Percentiles rank a stretch among this genome's conserved stretches.
Evolutionary conservation across 2,113 vertebrate species (phyloP).

Genomic region (Tragulus kanchil): DNA sequence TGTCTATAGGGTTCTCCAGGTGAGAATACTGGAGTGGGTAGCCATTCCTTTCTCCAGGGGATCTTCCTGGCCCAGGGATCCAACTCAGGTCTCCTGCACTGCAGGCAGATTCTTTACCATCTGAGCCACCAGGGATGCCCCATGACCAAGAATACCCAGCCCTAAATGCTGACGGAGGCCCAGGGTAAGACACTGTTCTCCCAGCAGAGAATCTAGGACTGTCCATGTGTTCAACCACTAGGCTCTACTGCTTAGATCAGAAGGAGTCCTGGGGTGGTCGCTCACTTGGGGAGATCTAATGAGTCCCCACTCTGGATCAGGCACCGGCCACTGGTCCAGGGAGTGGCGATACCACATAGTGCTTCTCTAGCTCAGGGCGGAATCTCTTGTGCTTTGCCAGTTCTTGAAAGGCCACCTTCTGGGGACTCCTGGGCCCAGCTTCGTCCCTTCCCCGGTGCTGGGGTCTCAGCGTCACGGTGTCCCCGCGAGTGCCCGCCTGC

Average conservation of each 20-base stretch:
- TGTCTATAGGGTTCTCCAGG: too few species aligned
- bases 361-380: neutral
- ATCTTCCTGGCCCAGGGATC: too few species aligned
- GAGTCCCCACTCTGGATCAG: neutral
- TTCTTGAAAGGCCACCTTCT: neutral
- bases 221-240: fast-evolving
- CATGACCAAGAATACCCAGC: neutral
- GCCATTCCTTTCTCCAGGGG: too few species aligned
- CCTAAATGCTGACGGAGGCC: fast-evolving
- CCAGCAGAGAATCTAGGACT: neutral
- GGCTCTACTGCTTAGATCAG: neutral
- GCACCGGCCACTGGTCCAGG: neutral
- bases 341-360: fast-evolving
- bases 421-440: neutral
- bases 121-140: too few species aligned
- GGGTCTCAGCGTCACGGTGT: neutral
- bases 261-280: too few species aligned
- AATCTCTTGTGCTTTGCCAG: neutral
- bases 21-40: too few species aligned
- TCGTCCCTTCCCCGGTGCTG: neutral
- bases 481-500: fast-evolving
- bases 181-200: fast-evolving
- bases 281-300: fast-evolving
- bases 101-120: too few species aligned
- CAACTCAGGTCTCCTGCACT: too few species aligned